A percentile compares a stretch with the other conserved stretches of the same genome.
Conservation (phyloP, 2,888 invertebrate species). For the Ichneumon xanthorius region DNA sequence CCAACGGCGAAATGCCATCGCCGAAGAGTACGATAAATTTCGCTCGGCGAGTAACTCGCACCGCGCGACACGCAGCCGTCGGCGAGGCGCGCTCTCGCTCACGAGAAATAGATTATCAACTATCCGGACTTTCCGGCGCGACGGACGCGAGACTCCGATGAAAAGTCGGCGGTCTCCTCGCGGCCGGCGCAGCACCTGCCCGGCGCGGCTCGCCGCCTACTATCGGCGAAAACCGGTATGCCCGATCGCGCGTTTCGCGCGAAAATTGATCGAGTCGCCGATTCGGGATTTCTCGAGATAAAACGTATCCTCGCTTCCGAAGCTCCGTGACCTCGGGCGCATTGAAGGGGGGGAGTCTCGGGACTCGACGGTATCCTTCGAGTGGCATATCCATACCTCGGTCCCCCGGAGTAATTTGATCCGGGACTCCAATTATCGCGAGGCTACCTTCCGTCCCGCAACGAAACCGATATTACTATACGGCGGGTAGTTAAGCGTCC, state of each 20-base stretch:
- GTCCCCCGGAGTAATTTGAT: constrained; percentile 63
- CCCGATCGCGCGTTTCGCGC: neutral
- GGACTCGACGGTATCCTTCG: constrained; percentile 43
- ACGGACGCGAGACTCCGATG: too few relatives aligned
- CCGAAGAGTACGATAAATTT: too few relatives aligned
- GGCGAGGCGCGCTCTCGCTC: too few relatives aligned
- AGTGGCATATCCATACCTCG: constrained; percentile 21
- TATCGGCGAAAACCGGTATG: neutral
- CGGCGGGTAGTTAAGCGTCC: constrained; percentile 2
- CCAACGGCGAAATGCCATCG: too few relatives aligned
- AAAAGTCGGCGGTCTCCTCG: too few relatives aligned
- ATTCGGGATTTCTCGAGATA: neutral
- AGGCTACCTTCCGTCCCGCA: constrained; percentile 50
- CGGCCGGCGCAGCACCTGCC: too few relatives aligned
- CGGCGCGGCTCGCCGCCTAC: too few relatives aligned
- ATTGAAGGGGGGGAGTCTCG: constrained; percentile 16
- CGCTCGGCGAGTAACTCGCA: too few relatives aligned
- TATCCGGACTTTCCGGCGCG: too few relatives aligned
- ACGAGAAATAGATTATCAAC: too few relatives aligned
- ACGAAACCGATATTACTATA: constrained; percentile 50
- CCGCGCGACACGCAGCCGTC: too few relatives aligned
- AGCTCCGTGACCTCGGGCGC: constrained; percentile 50
- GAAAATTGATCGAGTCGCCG: neutral
- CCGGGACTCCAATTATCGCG: constrained; percentile 67
- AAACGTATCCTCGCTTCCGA: constrained; percentile 16